phyloP scores from a whole-genome alignment of 2,797 vertebrate species.

The Malurus leucopterus region DNA sequence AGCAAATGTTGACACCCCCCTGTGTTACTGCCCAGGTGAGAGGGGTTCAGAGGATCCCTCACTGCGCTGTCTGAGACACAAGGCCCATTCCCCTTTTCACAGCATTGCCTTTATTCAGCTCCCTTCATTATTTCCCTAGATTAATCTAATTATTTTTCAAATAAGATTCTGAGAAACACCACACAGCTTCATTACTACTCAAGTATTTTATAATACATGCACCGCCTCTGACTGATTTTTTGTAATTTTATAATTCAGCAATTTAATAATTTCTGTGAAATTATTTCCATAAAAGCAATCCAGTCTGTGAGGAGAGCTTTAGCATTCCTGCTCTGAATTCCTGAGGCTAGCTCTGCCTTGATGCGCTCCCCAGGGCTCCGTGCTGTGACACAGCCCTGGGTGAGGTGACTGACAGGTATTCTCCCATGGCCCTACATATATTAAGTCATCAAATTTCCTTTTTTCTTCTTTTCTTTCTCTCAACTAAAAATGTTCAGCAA shows the following conservation, averaged over 20 bases:
- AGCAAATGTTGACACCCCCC: background rate
- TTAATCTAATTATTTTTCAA: background rate
- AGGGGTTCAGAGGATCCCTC: background rate
- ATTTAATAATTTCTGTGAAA: background rate
- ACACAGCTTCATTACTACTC: background rate
- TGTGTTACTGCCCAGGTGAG: fast-evolving
- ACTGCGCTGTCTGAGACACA: background rate
- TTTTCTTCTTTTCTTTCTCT: background rate
- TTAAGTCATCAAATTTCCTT: background rate
- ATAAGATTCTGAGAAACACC: background rate
- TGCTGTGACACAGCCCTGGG: background rate
- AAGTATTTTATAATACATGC: background rate
- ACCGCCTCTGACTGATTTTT: background rate
- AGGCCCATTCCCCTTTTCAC: background rate
- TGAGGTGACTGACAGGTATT: background rate
- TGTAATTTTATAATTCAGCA: background rate
- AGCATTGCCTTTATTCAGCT: background rate
- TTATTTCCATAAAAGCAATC: background rate
- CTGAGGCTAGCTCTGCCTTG: background rate
- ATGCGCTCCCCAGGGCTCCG: background rate
- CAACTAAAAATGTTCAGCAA: background rate
- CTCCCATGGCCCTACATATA: background rate
- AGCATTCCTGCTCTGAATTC: background rate
- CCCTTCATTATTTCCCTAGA: background rate
- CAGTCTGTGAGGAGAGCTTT: background rate